A percentile compares a stretch with the other conserved stretches of the same genome.
Conservation (phyloP, 23 tunicate genomes). For the Styela plicata region DNA sequence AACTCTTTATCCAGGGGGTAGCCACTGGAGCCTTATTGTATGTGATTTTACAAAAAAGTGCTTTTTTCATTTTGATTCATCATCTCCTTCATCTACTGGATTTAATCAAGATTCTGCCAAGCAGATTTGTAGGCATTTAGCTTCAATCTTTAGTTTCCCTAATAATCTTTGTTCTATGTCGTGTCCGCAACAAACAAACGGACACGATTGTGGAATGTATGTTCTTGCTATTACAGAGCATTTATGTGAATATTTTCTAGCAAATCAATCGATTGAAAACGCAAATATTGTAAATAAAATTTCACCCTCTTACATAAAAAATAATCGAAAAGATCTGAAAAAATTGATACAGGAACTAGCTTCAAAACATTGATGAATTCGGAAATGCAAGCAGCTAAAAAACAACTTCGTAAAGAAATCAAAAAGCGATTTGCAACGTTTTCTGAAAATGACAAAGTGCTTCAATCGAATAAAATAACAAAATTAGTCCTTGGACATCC, state of each 20-base stretch:
- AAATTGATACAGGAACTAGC: slow-evolving; percentile 9
- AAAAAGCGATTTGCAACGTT: slow-evolving; percentile 39
- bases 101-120: neutral
- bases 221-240: neutral
- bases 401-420: slow-evolving; percentile 59
- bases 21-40: slow-evolving; percentile 42
- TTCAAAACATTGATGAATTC: neutral
- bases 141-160: neutral
- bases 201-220: slow-evolving; percentile 29
- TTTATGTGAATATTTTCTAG: neutral
- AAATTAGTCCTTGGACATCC: slow-evolving; percentile 40
- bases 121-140: neutral
- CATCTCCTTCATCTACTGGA: neutral
- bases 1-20: slow-evolving; percentile 29
- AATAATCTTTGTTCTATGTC: neutral
- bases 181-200: slow-evolving; percentile 21
- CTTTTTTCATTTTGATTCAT: slow-evolving; percentile 31
- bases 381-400: slow-evolving; percentile 78
- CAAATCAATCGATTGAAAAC: neutral
- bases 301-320: neutral
- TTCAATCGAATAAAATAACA: slow-evolving; percentile 47
- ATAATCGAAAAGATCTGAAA: neutral
- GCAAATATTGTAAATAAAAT: neutral
- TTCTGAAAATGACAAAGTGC: slow-evolving; percentile 38
- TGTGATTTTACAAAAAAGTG: neutral